Evolutionary conservation across 2,113 vertebrate species (phyloP).

Genomic region (Corapipo altera): DNA sequence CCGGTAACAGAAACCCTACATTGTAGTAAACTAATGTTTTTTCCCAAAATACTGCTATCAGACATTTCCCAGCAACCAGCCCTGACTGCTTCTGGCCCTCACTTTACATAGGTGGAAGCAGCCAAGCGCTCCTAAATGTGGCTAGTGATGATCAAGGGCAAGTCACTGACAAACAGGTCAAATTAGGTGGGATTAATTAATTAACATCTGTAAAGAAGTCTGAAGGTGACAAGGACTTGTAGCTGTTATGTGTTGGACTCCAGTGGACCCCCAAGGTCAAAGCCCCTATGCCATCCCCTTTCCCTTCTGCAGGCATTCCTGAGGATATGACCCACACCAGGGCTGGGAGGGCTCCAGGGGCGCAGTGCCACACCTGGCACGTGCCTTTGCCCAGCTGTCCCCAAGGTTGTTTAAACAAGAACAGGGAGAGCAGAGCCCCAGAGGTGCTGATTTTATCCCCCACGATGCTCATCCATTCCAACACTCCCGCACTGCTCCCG

Average conservation of each 20-base stretch:
- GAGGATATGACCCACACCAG: accelerated
- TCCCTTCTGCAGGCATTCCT: not conserved
- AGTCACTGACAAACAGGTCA: not conserved
- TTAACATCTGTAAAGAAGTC: not conserved
- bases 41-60: not conserved
- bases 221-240: not conserved
- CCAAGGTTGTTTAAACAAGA: accelerated
- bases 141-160: not conserved
- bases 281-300: not conserved
- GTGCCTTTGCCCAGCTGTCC: not conserved
- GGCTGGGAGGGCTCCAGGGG: not conserved
- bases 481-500: accelerated
- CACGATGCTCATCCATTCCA: accelerated
- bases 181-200: not conserved
- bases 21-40: not conserved
- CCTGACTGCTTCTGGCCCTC: accelerated
- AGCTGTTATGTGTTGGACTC: not conserved
- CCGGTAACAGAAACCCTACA: not conserved
- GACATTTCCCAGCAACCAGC: not conserved
- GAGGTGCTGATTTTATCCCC: not conserved
- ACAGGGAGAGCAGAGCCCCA: not conserved
- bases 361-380: not conserved
- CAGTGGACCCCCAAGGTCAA: not conserved
- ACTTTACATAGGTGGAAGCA: not conserved
- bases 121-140: accelerated